Evolutionary conservation across 2,888 invertebrate genomes (phyloP), one percentile per base, ranked within the genome.

Genomic region (Dryadula phaetusa): DNA sequence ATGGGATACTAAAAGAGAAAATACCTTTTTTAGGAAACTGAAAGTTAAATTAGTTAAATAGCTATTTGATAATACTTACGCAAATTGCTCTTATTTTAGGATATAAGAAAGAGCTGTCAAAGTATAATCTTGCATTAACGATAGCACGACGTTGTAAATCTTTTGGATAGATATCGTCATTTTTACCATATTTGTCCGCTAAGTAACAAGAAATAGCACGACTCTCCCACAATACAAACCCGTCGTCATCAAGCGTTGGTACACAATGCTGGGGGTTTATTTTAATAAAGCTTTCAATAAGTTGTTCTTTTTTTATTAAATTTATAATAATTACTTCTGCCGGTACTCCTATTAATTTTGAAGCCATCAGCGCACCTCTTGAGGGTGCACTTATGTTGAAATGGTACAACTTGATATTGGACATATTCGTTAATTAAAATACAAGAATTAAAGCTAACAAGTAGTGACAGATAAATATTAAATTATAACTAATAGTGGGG

Each of bases 191-290:
- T 70, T 94, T 93, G 70, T 93, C 93, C 0, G 93, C 94, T 71
- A 95, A 87, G 80, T 95, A 96, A 54, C 92, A 84, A 3, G 93
- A 92, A 69, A 95, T 95, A 8, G 95, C 95, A 42, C 94, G 93
- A 74, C 95, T 95, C 80, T 96, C 96, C 95, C 95, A 95, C 56
- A 96, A 71, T 14, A 93, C 81, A 77, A 95, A 95, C 12, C 95
- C 95, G 66, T 94, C 93, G 79, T 96, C 96, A 25, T 94, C 94
- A 66, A 96, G 85, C 8, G 95, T 95, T 8, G 96, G 96, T 4
- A 96, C 86, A 67, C 94, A 94, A 79, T 95, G 95, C 77, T 95
- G 95, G 5, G 95, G 95, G 81, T 95, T 95, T 52, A 95, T 89
- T 86, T 94, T 90, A 53, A 93, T 71, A 74, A 94, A 95, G 73